Evolutionary conservation across 2,888 invertebrate species (phyloP).

Genomic region (Pachydiplax longipennis): DNA sequence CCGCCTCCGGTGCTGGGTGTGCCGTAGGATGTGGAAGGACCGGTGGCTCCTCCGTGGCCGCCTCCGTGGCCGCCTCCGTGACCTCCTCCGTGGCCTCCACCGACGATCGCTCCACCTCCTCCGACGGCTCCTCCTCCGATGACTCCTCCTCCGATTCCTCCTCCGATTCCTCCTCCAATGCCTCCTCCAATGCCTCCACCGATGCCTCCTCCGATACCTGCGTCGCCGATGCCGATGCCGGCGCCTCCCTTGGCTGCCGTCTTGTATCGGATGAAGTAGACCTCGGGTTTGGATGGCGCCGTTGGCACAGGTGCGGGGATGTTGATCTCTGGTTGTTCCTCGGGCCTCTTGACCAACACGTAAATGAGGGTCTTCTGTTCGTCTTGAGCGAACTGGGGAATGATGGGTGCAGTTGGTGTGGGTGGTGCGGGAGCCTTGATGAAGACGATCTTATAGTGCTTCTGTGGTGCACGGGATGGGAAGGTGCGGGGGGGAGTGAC

Average conservation of each 20-base stretch:
- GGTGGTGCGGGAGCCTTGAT: constrained; percentile 89
- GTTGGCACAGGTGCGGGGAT: constrained; percentile 81
- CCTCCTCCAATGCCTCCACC: constrained; percentile 58
- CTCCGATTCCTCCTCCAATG: constrained; percentile 47
- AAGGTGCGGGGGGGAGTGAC: constrained; percentile 72
- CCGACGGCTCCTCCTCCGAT: not conserved
- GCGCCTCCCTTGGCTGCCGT: constrained; percentile 63
- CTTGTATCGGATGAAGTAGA: constrained; percentile 88
- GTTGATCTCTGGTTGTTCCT: constrained; percentile 80
- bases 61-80: not conserved
- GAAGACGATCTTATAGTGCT: constrained; percentile 92
- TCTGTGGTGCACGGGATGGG: constrained; percentile 74
- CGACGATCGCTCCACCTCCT: not conserved
- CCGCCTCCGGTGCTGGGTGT: constrained; percentile 38
- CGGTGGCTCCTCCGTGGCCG: not conserved
- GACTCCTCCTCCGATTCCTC: constrained; percentile 56
- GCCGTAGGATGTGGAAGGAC: constrained; percentile 40
- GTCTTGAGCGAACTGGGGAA: constrained; percentile 81
- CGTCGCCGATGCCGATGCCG: constrained; percentile 52
- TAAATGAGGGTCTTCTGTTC: constrained; percentile 85
- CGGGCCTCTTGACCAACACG: constrained; percentile 87
- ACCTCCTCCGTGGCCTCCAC: not conserved
- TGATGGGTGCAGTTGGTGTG: constrained; percentile 80
- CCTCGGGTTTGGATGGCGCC: constrained; percentile 87
- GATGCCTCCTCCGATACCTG: constrained; percentile 54